Evolutionary conservation across 2,113 vertebrate species (phyloP), one percentile per base, ranked within the genome.

Genomic region (Ranitomeya variabilis): DNA sequence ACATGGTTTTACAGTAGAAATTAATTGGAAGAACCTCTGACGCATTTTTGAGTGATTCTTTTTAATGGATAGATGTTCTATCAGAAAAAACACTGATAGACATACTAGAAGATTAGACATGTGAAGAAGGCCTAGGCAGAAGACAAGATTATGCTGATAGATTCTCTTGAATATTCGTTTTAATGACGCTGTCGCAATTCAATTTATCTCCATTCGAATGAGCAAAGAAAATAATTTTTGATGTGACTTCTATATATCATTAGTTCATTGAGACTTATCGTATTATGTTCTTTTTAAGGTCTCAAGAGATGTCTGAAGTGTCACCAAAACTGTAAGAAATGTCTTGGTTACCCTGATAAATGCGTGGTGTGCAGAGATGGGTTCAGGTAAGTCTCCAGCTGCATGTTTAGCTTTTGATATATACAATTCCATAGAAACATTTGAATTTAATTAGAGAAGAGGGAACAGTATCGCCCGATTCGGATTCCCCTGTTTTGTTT

Each of bases 221-320:
- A 45, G 18, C 9, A 18, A 31, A 37, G 0, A 11, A 1, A 1
- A 66, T 52, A 8, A 14, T 51, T 4, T 76, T 21, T 76, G 15
- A 37, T 76, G 45, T 76, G 6, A 11, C 67, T 52, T 16, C 1
- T 57, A 2, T 5, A 45, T 37, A 6, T 73, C 26, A 31, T 23
- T 74, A 7, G 10, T 45, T 18, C 21, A 45, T 3, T 45, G 7
- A 6, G 9, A 2, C 26, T n/a, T 69, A 76, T 73, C 5, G 0
- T 18, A 15, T 26, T 71, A 0, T 74, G 37, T 3, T 76, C 12
- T 80, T 15, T 31, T 87, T 71, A 93, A 99, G 97, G 90, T 94
- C 95, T 96, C 92, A 96, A 93, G 89, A 93, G 87, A 85, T 99
- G 97, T 91, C 91, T 95, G 87, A 95, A 93, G 90, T 99, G 97